These are phyloP conservation scores for Hipposideros armiger DNA, from an alignment of 2,113 vertebrate species.

Conservation along the genomic window DNA sequence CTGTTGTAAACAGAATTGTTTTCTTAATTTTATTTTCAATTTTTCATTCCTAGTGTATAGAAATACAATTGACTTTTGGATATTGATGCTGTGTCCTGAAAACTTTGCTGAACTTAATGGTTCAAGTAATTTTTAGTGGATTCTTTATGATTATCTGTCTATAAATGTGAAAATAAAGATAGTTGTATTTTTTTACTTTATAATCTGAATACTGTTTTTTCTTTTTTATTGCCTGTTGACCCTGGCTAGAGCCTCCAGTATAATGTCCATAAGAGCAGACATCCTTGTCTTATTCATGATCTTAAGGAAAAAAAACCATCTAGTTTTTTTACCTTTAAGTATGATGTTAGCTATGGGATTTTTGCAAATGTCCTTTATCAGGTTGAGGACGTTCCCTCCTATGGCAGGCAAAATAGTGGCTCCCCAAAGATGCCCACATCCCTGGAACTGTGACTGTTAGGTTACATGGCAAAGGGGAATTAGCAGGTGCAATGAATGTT, in stretches of 20 bases:
- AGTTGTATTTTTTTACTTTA: neutral
- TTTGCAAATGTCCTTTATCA: neutral
- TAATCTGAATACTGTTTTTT: neutral
- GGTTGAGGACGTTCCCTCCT: neutral
- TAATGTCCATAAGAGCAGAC: neutral
- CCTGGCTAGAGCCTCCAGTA: neutral
- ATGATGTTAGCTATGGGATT: neutral
- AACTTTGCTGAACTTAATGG: neutral
- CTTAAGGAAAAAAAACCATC: neutral
- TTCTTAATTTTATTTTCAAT: conserved; percentile 11
- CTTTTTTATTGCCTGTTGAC: too few relatives aligned
- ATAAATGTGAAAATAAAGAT: conserved; percentile 7
- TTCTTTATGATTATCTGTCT: neutral
- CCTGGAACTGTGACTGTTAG: neutral
- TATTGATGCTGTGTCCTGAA: neutral
- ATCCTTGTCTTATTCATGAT: neutral
- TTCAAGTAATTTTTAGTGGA: neutral
- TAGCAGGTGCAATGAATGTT: neutral
- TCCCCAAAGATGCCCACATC: neutral
- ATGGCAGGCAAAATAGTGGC: neutral
- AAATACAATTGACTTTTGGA: neutral
- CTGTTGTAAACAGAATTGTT: neutral
- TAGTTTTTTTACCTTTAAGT: neutral
- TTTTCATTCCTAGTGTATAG: neutral
- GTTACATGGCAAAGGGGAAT: neutral